Evolutionary conservation across 2,888 invertebrate species (phyloP), one percentile per base, ranked within the genome.

Genomic region (Lasioglossum villosulum): DNA sequence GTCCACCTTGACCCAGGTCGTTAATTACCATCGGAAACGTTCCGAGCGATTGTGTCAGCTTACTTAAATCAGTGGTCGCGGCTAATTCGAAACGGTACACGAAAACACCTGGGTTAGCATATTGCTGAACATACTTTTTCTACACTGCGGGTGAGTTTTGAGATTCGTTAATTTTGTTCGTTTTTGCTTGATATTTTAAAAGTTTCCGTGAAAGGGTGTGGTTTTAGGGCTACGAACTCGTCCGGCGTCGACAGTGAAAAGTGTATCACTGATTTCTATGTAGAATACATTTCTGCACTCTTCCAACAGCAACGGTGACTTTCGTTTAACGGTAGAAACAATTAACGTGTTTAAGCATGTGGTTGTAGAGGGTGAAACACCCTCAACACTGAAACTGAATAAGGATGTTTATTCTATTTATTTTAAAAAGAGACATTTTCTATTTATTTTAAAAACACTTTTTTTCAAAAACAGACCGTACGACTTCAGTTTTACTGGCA

Each of bases 1-100:
- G 63, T 63, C 63, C 6, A 63, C 16, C 16, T 63, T 63, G 63
- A 63, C 63, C 63, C 63, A 63, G 63, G 63, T 63, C 63, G 30
- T 63, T 27, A 14, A 52, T 23, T 3, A 48, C 6, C 48, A 48
- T 45, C 45, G 45, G 45, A 42, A 42, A 42, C 42, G 42, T 42
- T 42, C 42, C 42, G 45, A 45, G 45, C 45, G 45, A 45, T 45
- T 45, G 42, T 45, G 45, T 16, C 45, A 16, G 45, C 45, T 45
- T 4, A 4, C 16, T 48, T 8, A 23, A 48, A 48, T 6, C 19
- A 6, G 48, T 8, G 23, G 23, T 23, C 23, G 23, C 48, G 23
- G 23, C 5, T 48, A 19, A 48, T 48, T 2, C 48, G 48, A 52
- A 52, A 52, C 48, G 48, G 23, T 8, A 23, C 23, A 52, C 48